Evolutionary conservation across 2,113 vertebrate species (phyloP).

Genomic region (Corapipo altera): DNA sequence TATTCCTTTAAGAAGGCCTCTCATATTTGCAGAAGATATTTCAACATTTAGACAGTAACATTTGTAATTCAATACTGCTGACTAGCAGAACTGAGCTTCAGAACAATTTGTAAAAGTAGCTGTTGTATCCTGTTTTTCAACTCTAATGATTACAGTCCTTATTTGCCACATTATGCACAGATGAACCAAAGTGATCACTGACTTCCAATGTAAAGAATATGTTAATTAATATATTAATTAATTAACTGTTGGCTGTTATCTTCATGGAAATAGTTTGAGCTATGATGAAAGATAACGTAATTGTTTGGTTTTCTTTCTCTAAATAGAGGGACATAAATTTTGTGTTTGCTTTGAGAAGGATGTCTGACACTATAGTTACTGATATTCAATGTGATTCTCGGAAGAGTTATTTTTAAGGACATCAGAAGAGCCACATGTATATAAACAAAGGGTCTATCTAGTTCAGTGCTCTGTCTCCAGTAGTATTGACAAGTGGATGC

Average conservation of each 20-base stretch:
- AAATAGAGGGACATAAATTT: not conserved
- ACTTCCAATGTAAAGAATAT: not conserved
- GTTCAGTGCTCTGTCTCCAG: not conserved
- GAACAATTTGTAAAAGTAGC: slow-evolving; percentile 24
- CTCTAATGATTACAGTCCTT: not conserved
- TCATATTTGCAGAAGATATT: slow-evolving; percentile 59
- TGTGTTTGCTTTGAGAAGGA: not conserved
- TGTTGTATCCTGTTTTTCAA: not conserved
- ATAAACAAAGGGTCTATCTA: not conserved
- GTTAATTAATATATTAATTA: slow-evolving; percentile 9
- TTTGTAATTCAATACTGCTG: slow-evolving; percentile 60
- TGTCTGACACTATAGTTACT: not conserved
- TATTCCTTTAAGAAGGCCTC: slow-evolving; percentile 50
- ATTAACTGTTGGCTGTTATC: not conserved
- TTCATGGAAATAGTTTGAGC: not conserved
- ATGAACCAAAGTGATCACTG: not conserved
- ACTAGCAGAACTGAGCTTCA: not conserved
- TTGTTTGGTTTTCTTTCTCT: not conserved
- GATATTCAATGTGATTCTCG: not conserved
- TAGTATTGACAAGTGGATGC: not conserved
- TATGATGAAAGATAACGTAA: not conserved
- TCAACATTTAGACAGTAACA: slow-evolving; percentile 34
- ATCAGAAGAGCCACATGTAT: not conserved
- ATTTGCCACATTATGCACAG: not conserved
- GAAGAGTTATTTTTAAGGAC: not conserved